Base-by-base conservation (phyloP, 2,888 invertebrate species). In the Acrobasis repandana region DNA sequence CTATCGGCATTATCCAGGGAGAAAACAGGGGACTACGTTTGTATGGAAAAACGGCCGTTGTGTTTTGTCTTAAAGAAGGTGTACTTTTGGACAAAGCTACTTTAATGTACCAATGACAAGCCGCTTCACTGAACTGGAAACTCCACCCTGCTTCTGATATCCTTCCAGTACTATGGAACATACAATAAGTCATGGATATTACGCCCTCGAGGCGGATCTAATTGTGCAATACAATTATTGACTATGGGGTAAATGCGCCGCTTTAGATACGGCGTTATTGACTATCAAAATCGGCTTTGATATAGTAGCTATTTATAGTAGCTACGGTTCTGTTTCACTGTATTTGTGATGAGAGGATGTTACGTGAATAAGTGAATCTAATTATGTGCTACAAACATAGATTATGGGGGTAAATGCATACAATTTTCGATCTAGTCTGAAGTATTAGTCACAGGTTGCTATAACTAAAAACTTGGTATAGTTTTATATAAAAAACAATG, bases 61-160 rank as follows among this genome's bases (percentile, higher is more conserved):
- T n/a, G n/a, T n/a, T n/a, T n/a, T n/a, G n/a, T n/a, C n/a, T n/a
- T n/a, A n/a, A n/a, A n/a, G n/a, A n/a, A n/a, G n/a, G n/a, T n/a
- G n/a, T n/a, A 20, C 20, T 20, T 28, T 28, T 28, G 28, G 6
- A 28, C 0, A 28, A 28, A 28, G 6, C 28, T 28, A 49, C 48
- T 34, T 58, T 49, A 48, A n/a, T n/a, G 48, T 51, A 36, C 50
- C 33, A 33, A 33, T 60, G 48, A 46, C 34, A 36, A 36, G 14
- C 48, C 57, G 57, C 57, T 58, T 48, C 57, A 58, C 18, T 58
- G 57, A 48, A 16, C 48, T 48, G 57, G 57, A 58, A 58, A 58
- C 14, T 38, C 6, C 43, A 4, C n/a, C 14, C n/a, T 43, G 43
- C n/a, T 43, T 3, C 43, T 43, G 14, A 43, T 43, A 38, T 11